These are phyloP conservation scores for Entomobrya proxima DNA, from an alignment of 2,888 invertebrate species.

Conservation along the genomic window DNA sequence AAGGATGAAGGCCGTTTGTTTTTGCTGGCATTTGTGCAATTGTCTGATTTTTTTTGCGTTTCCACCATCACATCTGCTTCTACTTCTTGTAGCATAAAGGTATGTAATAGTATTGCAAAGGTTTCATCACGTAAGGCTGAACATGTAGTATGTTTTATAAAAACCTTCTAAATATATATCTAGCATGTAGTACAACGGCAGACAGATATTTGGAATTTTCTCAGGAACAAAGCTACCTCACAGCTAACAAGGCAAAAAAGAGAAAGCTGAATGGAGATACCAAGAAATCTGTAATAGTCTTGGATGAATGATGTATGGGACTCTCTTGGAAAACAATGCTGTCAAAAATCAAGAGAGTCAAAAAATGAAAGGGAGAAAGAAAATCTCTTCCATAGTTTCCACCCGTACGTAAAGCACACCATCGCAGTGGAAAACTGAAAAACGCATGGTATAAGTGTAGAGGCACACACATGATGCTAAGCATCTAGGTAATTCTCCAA, in stretches of 20 bases:
- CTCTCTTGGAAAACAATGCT: constrained; percentile 67
- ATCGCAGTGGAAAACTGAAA: neutral
- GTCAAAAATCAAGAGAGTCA: constrained; percentile 63
- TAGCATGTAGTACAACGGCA: neutral
- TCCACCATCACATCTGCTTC: no score
- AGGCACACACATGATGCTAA: constrained; percentile 26
- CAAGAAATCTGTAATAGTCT: constrained; percentile 46
- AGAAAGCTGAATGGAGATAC: constrained; percentile 26
- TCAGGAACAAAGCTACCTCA: neutral
- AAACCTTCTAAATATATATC: no score
- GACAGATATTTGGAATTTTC: neutral
- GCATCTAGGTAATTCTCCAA: constrained; percentile 24
- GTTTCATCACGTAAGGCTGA: neutral
- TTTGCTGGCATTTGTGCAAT: constrained; percentile 34
- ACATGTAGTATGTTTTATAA: neutral
- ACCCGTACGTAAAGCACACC: neutral
- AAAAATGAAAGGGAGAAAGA: constrained; percentile 4
- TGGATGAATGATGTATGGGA: constrained; percentile 67
- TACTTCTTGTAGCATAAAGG: neutral
- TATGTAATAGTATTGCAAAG: neutral
- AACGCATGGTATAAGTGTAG: neutral
- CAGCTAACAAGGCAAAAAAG: constrained; percentile 3
- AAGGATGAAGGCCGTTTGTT: constrained; percentile 58
- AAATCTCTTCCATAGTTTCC: neutral
- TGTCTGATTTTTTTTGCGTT: neutral